Conservation (phyloP, 2,797 vertebrate genomes). For the Leptatherina wallacei region DNA sequence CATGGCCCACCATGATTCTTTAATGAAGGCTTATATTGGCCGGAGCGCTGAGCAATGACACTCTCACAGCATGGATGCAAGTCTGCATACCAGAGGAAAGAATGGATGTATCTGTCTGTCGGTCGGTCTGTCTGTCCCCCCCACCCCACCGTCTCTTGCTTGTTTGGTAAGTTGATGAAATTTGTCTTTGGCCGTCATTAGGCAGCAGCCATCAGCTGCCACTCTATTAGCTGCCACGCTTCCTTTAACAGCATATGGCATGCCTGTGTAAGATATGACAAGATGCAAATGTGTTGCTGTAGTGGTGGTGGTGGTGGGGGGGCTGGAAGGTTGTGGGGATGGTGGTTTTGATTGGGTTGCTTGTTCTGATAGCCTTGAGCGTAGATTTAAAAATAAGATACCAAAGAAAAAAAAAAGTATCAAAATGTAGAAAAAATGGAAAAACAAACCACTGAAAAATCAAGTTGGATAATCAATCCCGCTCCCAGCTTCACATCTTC, state of each 20-base stretch:
- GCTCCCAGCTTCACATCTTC: slow-evolving; percentile 48
- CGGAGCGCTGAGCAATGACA: slow-evolving; percentile 80
- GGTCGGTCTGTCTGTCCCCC: not conserved
- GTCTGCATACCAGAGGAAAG: slow-evolving; percentile 44
- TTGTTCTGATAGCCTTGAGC: slow-evolving; percentile 36
- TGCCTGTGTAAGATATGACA: slow-evolving; percentile 81
- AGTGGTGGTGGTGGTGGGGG: slow-evolving; percentile 10
- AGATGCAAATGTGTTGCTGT: slow-evolving; percentile 78
- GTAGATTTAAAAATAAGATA: not conserved
- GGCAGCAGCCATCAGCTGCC: slow-evolving; percentile 79
- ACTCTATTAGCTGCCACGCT: slow-evolving; percentile 84
- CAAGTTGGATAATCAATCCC: slow-evolving; percentile 26
- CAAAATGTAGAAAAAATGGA: slow-evolving; percentile 26
- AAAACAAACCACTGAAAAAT: slow-evolving; percentile 19
- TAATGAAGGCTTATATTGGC: slow-evolving; percentile 96
- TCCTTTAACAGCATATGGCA: slow-evolving; percentile 84
- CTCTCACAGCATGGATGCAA: slow-evolving; percentile 35
- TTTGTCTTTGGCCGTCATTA: slow-evolving; percentile 84
- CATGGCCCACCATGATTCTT: slow-evolving; percentile 90
- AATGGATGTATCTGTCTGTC: slow-evolving; percentile 18
- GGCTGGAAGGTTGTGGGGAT: slow-evolving; percentile 20
- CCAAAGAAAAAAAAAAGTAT: not conserved
- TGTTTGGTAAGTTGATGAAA: slow-evolving; percentile 84
- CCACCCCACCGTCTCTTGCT: slow-evolving; percentile 35
- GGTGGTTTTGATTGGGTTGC: slow-evolving; percentile 26